A percentile compares a stretch with the other conserved stretches of the same genome.
These are phyloP conservation scores for Pseudorectes ferrugineus DNA, from an alignment of 2,113 vertebrate genomes.

Conservation along the genomic window DNA sequence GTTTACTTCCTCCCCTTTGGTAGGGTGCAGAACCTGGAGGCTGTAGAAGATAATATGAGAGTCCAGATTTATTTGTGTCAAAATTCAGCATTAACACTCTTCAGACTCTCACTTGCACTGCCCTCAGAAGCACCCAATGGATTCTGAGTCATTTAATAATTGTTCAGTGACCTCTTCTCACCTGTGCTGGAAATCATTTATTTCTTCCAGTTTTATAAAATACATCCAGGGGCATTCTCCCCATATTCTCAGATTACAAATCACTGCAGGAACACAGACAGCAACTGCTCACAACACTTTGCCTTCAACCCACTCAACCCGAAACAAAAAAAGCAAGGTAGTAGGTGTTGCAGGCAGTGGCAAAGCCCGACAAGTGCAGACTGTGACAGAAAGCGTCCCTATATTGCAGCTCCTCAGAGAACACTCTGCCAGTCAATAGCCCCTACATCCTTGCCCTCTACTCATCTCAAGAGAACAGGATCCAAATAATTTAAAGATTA, in stretches of 20 bases:
- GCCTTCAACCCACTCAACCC: background rate
- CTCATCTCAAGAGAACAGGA: background rate
- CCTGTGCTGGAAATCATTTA: background rate
- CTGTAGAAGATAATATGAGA: background rate
- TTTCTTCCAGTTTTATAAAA: slow-evolving; percentile 21
- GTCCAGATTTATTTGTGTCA: background rate
- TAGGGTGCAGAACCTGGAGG: background rate
- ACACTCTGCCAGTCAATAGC: background rate
- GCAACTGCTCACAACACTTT: background rate
- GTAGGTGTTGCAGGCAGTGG: background rate
- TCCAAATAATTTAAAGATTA: background rate
- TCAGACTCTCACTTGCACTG: background rate
- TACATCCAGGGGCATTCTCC: background rate
- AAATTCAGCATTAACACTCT: background rate
- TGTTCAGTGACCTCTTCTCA: slow-evolving; percentile 17
- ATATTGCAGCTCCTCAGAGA: background rate
- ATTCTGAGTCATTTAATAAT: slow-evolving; percentile 5
- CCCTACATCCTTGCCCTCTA: background rate
- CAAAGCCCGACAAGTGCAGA: background rate
- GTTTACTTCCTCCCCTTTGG: background rate
- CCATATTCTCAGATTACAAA: background rate
- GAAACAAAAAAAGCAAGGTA: background rate
- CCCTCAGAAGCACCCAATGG: background rate
- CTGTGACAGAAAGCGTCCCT: background rate
- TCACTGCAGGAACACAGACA: slow-evolving; percentile 15